Evolutionary conservation across 2,113 vertebrate species (phyloP).

Genomic region (Laticauda colubrina): DNA sequence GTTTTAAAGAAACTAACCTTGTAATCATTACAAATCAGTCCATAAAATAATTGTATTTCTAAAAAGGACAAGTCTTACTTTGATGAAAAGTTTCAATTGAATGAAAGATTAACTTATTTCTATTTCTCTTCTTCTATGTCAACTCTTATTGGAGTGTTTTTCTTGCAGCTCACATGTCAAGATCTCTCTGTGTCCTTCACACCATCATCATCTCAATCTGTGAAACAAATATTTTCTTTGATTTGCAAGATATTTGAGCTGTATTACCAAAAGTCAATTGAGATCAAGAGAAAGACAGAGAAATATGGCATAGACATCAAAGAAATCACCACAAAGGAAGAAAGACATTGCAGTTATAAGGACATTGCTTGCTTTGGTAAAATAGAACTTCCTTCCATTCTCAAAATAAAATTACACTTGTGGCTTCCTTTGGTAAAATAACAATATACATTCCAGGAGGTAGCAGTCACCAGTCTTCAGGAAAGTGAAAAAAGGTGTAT

Average conservation of each 20-base stretch:
- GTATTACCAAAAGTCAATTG: neutral
- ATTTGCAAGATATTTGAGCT: neutral
- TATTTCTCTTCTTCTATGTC: neutral
- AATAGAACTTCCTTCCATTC: too few species aligned
- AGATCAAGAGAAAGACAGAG: neutral
- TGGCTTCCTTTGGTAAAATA: neutral
- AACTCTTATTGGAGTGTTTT: neutral
- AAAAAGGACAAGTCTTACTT: neutral
- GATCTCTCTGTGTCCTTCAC: neutral
- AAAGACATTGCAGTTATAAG: neutral
- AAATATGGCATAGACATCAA: neutral
- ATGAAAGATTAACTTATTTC: neutral
- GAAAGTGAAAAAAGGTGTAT: neutral
- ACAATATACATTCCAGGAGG: neutral
- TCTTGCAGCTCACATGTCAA: neutral
- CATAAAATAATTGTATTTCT: neutral
- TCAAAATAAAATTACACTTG: neutral
- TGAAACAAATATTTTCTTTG: neutral
- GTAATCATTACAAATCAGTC: neutral
- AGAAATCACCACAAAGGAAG: neutral
- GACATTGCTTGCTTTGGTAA: neutral
- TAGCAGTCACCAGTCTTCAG: neutral
- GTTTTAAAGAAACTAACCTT: neutral
- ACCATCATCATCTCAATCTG: neutral
- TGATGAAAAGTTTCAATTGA: neutral